These are phyloP conservation scores for Madoqua kirkii DNA, from an alignment of 2,113 vertebrate genomes.

Conservation along the genomic window DNA sequence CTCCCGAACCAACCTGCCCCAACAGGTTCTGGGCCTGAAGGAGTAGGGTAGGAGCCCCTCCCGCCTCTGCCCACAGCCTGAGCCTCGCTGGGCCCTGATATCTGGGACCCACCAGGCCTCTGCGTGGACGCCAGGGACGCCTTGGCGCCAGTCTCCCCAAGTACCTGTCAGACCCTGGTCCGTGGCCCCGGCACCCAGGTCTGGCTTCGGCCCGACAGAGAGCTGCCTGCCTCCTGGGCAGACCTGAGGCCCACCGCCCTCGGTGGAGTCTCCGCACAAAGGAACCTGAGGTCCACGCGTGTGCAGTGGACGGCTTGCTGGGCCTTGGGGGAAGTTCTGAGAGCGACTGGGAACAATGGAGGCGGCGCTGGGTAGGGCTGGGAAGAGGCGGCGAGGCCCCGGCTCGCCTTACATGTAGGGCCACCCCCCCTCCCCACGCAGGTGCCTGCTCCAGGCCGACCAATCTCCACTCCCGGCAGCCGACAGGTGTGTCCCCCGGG, in stretches of 20 bases:
- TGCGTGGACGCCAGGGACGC: constrained; percentile 45
- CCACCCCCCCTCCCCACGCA: constrained; percentile 88
- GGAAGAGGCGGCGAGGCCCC: constrained; percentile 89
- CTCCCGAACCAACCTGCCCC: constrained; percentile 71
- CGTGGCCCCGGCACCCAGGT: neutral
- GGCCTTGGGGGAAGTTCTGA: neutral
- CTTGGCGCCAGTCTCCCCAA: neutral
- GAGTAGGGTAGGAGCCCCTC: constrained; percentile 53
- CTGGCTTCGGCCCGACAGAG: neutral
- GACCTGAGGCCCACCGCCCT: neutral
- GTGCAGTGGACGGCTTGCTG: neutral
- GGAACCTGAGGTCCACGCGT: too few relatives aligned
- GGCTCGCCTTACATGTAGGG: constrained; percentile 96
- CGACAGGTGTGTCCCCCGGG: constrained; percentile 93
- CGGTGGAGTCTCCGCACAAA: neutral
- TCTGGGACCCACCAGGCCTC: constrained; percentile 3
- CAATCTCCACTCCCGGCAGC: constrained; percentile 87
- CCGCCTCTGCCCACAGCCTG: constrained; percentile 51
- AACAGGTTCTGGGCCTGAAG: constrained; percentile 29
- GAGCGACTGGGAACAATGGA: constrained; percentile 17
- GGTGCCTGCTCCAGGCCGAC: constrained; percentile 90
- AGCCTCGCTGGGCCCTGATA: neutral
- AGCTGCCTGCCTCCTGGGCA: neutral
- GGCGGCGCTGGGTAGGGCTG: constrained; percentile 68
- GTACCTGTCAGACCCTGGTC: constrained; percentile 34